Evolutionary conservation across 2,888 invertebrate species (phyloP).

Genomic region (Drosophila birchii): DNA sequence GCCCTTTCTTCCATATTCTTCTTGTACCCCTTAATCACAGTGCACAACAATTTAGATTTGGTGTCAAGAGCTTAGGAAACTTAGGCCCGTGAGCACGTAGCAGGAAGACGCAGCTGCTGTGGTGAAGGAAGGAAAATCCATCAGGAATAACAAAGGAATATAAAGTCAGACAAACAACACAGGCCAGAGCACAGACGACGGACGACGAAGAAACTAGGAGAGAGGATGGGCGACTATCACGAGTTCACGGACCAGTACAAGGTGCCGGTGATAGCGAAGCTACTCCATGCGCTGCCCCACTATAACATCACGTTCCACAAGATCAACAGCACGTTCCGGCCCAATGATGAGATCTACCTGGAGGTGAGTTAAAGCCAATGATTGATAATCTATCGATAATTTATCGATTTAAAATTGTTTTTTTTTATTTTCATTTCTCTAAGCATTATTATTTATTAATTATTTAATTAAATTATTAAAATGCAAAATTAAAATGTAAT

Average conservation of each 20-base stretch:
- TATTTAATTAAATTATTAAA: no score
- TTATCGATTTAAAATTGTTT: no score
- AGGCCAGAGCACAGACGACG: slow-evolving; percentile 37
- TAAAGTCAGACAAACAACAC: slow-evolving; percentile 14
- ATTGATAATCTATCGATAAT: no score
- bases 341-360: slow-evolving; percentile 94
- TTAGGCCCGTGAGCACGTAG: slow-evolving; percentile 67
- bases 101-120: slow-evolving; percentile 24
- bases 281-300: slow-evolving; percentile 96
- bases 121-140: slow-evolving; percentile 16
- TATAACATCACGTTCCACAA: slow-evolving; percentile 95
- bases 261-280: slow-evolving; percentile 93
- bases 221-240: slow-evolving; percentile 83
- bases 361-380: slow-evolving; percentile 89
- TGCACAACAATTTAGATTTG: slow-evolving; percentile 72
- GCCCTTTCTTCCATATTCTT: background rate
- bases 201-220: slow-evolving; percentile 20
- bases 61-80: slow-evolving; percentile 75
- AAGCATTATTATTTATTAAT: no score
- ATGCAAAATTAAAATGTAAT: background rate
- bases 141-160: slow-evolving; percentile 24
- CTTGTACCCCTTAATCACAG: slow-evolving; percentile 35
- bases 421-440: no score
- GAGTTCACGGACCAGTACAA: slow-evolving; percentile 90
- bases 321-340: slow-evolving; percentile 96